A percentile compares a stretch with the other conserved stretches of the same genome.
phyloP scores from a whole-genome alignment of 2,797 vertebrate genomes.

The Lepilemur septentrionalis region DNA sequence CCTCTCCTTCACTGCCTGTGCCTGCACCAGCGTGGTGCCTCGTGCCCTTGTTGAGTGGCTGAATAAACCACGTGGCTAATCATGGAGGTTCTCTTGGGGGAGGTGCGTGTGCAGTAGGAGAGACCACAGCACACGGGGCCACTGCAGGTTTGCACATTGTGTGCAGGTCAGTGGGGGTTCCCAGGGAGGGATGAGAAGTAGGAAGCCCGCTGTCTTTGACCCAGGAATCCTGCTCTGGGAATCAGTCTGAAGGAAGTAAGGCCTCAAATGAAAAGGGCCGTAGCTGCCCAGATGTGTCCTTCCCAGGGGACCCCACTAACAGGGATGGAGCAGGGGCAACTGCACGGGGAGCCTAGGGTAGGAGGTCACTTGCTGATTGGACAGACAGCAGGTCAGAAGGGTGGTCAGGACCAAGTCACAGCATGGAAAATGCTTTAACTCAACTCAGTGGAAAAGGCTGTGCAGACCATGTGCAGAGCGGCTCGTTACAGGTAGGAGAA shows the following conservation, averaged over 20 bases:
- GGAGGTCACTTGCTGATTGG: accelerated
- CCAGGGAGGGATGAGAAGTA: neutral
- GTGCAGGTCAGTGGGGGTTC: neutral
- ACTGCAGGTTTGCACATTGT: accelerated
- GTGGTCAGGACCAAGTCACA: neutral
- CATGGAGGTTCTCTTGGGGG: neutral
- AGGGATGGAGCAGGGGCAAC: too few relatives aligned
- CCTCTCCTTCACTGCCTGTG: neutral
- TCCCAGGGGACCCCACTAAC: accelerated
- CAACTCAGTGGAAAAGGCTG: neutral
- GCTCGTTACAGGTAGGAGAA: neutral
- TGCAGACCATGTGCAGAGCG: accelerated
- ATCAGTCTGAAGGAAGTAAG: neutral
- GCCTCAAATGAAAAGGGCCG: neutral
- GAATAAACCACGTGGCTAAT: accelerated
- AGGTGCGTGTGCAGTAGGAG: accelerated
- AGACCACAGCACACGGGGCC: neutral
- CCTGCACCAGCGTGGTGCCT: neutral
- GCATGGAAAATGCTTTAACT: accelerated
- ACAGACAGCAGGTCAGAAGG: neutral
- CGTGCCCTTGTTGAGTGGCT: accelerated
- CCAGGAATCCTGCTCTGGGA: neutral
- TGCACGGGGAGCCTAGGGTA: accelerated
- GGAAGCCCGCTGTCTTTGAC: neutral
- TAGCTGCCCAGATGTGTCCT: accelerated